Evolutionary conservation across 2,113 vertebrate genomes (phyloP).

Genomic region (Taurulus bubalis): DNA sequence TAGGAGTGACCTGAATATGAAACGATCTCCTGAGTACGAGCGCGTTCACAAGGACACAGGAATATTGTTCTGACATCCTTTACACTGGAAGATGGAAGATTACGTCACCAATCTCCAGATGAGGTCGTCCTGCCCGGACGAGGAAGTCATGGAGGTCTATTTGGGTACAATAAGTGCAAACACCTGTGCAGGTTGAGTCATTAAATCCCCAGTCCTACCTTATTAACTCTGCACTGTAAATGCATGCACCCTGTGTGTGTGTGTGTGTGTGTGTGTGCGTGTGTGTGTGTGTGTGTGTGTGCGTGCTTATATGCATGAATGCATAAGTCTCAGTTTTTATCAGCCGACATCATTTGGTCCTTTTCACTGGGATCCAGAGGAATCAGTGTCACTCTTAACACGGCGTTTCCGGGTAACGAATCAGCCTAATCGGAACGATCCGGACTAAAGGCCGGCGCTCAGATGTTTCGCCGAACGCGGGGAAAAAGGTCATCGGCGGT

Average conservation of each 20-base stretch:
- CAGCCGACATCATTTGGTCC: conserved; percentile 4
- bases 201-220: neutral
- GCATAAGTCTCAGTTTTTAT: neutral
- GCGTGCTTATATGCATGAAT: neutral
- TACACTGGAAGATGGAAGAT: neutral
- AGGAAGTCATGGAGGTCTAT: conserved; percentile 5
- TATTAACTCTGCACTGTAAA: neutral
- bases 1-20: conserved; percentile 65
- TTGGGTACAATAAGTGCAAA: conserved; percentile 19
- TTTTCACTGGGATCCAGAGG: conserved; percentile 20
- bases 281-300: neutral
- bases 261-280: neutral
- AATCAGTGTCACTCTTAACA: conserved; percentile 44
- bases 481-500: conserved; percentile 76
- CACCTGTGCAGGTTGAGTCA: conserved; percentile 15
- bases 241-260: neutral
- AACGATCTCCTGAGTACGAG: conserved; percentile 33
- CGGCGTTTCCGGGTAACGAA: conserved; percentile 36
- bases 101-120: neutral
- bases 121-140: too few relatives aligned
- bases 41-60: neutral
- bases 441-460: conserved; percentile 42
- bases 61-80: neutral
- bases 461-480: conserved; percentile 55
- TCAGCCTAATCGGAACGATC: conserved; percentile 62